Conservation (phyloP, 1,140 invertebrate species). For the Leptinotarsa undecemlineata region DNA sequence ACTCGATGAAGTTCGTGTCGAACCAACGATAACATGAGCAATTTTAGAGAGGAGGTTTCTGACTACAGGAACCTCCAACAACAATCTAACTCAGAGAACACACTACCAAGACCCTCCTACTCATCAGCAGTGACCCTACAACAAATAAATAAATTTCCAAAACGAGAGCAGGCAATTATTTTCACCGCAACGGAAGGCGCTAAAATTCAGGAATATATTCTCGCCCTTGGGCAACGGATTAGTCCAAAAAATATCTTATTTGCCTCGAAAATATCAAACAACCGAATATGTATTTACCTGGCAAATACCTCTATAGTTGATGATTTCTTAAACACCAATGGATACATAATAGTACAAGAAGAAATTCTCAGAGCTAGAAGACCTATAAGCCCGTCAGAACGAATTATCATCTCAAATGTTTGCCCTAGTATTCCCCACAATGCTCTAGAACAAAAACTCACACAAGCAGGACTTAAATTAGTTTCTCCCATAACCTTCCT, state of each 20-base stretch:
- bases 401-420: conserved; percentile 17
- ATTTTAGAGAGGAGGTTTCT: background rate
- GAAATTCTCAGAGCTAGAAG: background rate
- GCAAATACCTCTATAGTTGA: conserved; percentile 2
- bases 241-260: conserved; percentile 24
- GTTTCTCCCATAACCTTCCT: conserved; percentile 6
- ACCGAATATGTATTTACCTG: conserved; percentile 23
- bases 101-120: background rate
- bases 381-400: conserved; percentile 11
- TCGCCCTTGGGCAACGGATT: conserved; percentile 1
- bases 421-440: conserved; percentile 17
- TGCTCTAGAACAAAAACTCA: conserved; percentile 16
- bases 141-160: conserved; percentile 9
- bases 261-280: conserved; percentile 15
- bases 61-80: conserved; percentile 3
- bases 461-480: conserved; percentile 4
- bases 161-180: conserved; percentile 17
- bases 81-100: background rate
- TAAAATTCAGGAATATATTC: conserved; percentile 18
- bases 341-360: conserved; percentile 3
- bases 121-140: conserved; percentile 11
- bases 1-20: background rate
- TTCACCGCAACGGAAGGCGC: conserved; percentile 9
- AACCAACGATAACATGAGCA: background rate
- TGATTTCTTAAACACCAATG: background rate